Conservation (phyloP, 2,888 invertebrate genomes). For the Exephanes ischioxanthus region DNA sequence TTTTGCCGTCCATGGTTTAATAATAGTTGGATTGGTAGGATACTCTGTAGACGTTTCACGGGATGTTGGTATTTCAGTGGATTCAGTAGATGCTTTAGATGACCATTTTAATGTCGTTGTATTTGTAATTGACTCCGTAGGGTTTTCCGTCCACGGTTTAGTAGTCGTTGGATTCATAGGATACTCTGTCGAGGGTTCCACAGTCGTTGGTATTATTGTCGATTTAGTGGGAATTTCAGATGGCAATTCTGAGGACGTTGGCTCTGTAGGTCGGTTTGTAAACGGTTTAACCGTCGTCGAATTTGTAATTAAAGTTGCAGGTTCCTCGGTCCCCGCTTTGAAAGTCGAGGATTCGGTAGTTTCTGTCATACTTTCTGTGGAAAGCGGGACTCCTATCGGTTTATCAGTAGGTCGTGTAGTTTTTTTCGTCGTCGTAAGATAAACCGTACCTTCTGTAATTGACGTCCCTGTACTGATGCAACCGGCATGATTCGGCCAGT, state of each 20-base stretch:
- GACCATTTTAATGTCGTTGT: neutral
- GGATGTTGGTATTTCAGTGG: neutral
- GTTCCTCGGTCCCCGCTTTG: neutral
- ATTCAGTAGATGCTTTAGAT: neutral
- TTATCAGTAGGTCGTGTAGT: neutral
- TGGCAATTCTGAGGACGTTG: neutral
- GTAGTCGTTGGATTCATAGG: neutral
- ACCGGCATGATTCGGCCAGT: constrained; percentile 68
- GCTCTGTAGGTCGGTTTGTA: neutral
- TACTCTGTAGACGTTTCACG: neutral
- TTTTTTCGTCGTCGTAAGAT: neutral
- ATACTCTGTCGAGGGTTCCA: constrained; percentile 1
- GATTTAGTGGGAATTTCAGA: neutral
- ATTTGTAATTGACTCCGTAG: neutral
- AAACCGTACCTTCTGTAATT: constrained; percentile 30
- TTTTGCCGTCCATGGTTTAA: too few relatives aligned
- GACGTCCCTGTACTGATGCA: constrained; percentile 49
- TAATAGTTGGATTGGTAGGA: neutral
- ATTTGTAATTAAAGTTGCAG: neutral
- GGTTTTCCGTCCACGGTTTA: neutral
- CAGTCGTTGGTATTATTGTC: neutral
- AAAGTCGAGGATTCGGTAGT: neutral
- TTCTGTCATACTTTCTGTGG: constrained; percentile 15
- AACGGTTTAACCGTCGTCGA: neutral
- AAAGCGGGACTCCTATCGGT: neutral